phyloP scores from a whole-genome alignment of 2,113 vertebrate genomes.

The Nettapus auritus region DNA sequence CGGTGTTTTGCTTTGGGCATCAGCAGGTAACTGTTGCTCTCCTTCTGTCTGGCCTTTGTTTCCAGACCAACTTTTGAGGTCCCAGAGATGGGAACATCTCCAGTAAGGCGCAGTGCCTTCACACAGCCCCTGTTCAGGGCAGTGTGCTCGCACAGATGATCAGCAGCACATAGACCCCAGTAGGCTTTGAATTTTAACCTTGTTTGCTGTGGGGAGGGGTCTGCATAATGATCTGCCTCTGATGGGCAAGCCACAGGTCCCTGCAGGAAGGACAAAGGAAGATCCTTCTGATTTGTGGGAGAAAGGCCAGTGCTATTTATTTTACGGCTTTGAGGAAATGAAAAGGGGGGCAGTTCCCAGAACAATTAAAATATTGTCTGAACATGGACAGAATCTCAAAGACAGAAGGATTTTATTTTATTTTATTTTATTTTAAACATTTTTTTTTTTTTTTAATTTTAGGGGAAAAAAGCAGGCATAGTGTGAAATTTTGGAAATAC shows the following conservation, averaged over 20 bases:
- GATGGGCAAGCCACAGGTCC: background rate
- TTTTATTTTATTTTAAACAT: too few relatives aligned
- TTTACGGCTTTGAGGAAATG: slow-evolving; percentile 12
- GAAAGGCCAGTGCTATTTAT: slow-evolving; percentile 11
- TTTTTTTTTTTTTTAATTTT: too few relatives aligned
- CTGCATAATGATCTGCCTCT: background rate
- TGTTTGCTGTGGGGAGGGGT: background rate
- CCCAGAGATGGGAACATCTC: background rate
- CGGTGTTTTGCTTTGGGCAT: background rate
- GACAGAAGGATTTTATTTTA: background rate
- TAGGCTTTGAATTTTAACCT: background rate
- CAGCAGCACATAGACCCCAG: background rate
- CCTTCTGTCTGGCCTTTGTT: background rate
- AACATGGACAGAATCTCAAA: background rate
- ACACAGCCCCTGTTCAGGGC: background rate
- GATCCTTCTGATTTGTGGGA: background rate
- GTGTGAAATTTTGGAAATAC: background rate
- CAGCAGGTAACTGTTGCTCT: fast-evolving
- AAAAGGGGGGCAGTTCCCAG: background rate
- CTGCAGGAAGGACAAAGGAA: slow-evolving; percentile 41
- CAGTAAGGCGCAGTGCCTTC: background rate
- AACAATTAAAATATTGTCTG: slow-evolving; percentile 20
- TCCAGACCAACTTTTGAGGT: background rate
- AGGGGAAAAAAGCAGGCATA: background rate
- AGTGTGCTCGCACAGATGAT: background rate